Evolutionary conservation across 37 sponge, comb jelly and placozoan genomes (phyloP).

Genomic region (Cliona cf. orientalis): DNA sequence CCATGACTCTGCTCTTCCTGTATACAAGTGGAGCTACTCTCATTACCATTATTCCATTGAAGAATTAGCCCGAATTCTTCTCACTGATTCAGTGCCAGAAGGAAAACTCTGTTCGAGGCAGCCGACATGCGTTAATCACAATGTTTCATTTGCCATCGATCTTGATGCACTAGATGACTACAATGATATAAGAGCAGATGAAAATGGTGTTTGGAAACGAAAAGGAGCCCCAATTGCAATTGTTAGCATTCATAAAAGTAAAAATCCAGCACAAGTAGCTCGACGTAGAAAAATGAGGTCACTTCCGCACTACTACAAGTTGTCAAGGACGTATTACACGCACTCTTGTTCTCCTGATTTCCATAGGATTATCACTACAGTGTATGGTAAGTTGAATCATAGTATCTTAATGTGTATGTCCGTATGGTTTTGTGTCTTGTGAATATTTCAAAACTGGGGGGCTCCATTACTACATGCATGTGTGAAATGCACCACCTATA

Average conservation of each 20-base stretch:
- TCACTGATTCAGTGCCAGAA: not conserved
- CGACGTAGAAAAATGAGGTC: not conserved
- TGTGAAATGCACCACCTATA: too few relatives aligned
- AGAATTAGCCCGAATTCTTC: not conserved
- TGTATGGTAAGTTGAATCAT: not conserved
- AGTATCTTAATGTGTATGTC: too few relatives aligned
- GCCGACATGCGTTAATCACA: conserved; percentile 18
- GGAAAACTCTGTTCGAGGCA: conserved; percentile 22
- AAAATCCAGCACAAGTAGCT: not conserved
- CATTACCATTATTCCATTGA: conserved; percentile 13
- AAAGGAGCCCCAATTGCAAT: conserved; percentile 24
- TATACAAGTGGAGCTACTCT: not conserved
- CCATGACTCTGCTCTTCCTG: not conserved
- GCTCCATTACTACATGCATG: too few relatives aligned
- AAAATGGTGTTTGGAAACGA: conserved; percentile 42
- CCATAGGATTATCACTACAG: conserved; percentile 31
- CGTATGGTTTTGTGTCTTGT: too few relatives aligned
- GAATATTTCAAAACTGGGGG: too few relatives aligned
- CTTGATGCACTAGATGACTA: conserved; percentile 9
- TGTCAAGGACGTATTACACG: conserved; percentile 21
- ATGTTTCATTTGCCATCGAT: conserved; percentile 29
- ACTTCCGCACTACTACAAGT: conserved; percentile 13
- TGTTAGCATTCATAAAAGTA: conserved; percentile 15
- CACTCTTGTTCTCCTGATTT: conserved; percentile 31
- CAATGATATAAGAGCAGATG: conserved; percentile 36